Base-by-base conservation (phyloP, 1,140 invertebrate genomes). In the Stegodyphus dumicola region DNA sequence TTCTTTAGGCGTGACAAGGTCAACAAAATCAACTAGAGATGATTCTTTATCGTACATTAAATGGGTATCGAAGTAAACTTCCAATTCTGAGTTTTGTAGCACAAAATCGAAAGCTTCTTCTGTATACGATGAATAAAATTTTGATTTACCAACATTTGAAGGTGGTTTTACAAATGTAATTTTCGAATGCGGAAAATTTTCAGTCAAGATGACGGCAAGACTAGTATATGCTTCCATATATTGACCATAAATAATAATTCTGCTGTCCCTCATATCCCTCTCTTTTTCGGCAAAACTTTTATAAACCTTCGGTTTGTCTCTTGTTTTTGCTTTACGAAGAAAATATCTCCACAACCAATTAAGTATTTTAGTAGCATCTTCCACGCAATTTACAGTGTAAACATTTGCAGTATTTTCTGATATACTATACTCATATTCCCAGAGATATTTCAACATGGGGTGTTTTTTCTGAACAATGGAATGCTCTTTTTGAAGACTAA, bases 341-440 rank as follows among this genome's bases (percentile, higher is more conserved):
- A 73, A 73, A 53, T 64, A 81, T 52, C 48, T 73, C 78, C 78
- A 81, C 33, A 81, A 51, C 78, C 78, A 73, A 48, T 81, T 81
- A 33, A 76, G 17, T 7, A 76, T 33, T 17, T 77, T 51, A 5
- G 74, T 53, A 6, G 33, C 18, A 5, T 70, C 71, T n/a, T 85
- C 64, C n/a, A 49, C 64, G 6, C 48, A 49, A 7, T 85, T 85
- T 10, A 85, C 7, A n/a, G 64, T 53, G 56, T 76, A 85, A 10
- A 85, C 65, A 18, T 85, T 85, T 1, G 51, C 18, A 4, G 81
- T 56, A 7, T 6, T 51, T 10, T 85, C 49, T 13, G 17, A n/a
- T 7, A 54, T 11, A 56, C n/a, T 18, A 7, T 49, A 69, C n/a
- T 10, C 18, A 9, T 85, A 18, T 13, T 73, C 33, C 52, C 53